Percentiles rank a stretch among this genome's conserved stretches.
Conservation (phyloP, 2,113 vertebrate genomes). For the Oostethus manadensis region DNA sequence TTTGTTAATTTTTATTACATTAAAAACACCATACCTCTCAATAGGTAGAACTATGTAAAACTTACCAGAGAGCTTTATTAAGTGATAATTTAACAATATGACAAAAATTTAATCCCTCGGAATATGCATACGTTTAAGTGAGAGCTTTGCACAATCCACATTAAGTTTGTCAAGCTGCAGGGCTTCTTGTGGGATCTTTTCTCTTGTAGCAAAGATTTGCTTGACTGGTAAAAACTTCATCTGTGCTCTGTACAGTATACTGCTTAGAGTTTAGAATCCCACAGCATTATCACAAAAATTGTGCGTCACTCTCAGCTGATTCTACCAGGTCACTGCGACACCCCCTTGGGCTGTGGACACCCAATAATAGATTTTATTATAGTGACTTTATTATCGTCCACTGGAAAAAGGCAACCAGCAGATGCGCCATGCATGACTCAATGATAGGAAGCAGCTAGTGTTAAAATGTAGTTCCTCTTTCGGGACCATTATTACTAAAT, state of each 20-base stretch:
- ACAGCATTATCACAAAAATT: no score
- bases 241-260: no score
- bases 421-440: not conserved
- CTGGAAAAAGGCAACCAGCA: not conserved
- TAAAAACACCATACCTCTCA: not conserved
- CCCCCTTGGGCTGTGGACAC: not conserved
- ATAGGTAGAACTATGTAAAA: no score
- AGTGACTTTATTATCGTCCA: not conserved
- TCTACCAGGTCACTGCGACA: no score
- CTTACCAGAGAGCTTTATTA: no score
- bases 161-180: conserved; percentile 15
- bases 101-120: no score
- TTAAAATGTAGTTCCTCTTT: no score
- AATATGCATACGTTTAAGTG: not conserved
- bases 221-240: not conserved
- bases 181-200: conserved; percentile 11
- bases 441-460: not conserved
- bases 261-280: no score
- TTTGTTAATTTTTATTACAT: no score
- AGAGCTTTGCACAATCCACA: not conserved
- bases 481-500: no score
- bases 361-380: not conserved
- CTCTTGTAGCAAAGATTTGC: not conserved
- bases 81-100: no score
- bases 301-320: not conserved